A percentile compares a stretch with the other conserved stretches of the same genome.
These are phyloP conservation scores for Orchesella cincta DNA, from an alignment of 1,140 invertebrate species.

Conservation along the genomic window DNA sequence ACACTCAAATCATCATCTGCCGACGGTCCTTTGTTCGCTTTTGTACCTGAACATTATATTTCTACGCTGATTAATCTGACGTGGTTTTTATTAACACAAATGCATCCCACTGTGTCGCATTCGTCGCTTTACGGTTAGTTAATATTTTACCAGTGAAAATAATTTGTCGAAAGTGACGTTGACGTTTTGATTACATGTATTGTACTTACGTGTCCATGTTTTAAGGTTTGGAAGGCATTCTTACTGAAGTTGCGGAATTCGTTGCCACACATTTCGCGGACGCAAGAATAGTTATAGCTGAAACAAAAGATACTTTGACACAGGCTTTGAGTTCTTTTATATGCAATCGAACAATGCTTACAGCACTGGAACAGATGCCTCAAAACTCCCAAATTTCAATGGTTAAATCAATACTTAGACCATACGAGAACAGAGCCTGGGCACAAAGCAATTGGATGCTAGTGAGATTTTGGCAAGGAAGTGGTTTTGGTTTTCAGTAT, in stretches of 20 bases:
- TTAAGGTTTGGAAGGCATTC: conserved; percentile 58
- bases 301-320: conserved; percentile 73
- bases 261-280: conserved; percentile 75
- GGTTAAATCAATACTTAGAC: conserved; percentile 53
- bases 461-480: conserved; percentile 79
- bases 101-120: conserved; percentile 67
- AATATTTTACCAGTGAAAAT: neutral
- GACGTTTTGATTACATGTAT: neutral
- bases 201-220: neutral
- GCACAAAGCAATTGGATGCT: conserved; percentile 84
- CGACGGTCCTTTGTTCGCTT: conserved; percentile 71
- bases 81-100: conserved; percentile 63
- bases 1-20: conserved; percentile 64
- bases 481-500: conserved; percentile 79
- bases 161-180: neutral
- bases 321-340: conserved; percentile 74
- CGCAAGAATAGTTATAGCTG: conserved; percentile 71
- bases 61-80: conserved; percentile 71
- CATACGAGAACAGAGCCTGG: conserved; percentile 82
- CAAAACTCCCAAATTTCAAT: conserved; percentile 57
- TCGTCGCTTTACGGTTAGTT: conserved; percentile 61
- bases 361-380: conserved; percentile 67
- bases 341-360: conserved; percentile 63
- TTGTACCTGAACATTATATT: conserved; percentile 80
- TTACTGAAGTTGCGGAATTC: conserved; percentile 70